These are phyloP conservation scores for Nerophis ophidion DNA, from an alignment of 2,113 vertebrate genomes.

Conservation along the genomic window DNA sequence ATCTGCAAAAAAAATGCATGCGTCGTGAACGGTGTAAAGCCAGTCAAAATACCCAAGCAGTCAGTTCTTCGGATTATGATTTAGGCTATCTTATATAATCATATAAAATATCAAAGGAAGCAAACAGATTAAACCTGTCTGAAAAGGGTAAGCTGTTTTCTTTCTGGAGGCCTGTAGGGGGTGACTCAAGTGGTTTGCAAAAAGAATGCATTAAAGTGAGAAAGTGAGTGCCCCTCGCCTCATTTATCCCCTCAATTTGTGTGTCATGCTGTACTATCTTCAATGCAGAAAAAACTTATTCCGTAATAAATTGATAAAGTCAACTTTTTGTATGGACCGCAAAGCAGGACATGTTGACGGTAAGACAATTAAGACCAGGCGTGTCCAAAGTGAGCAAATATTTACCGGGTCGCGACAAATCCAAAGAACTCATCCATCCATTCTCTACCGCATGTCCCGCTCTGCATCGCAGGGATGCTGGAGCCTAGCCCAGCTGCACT, in stretches of 20 bases:
- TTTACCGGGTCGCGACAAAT: too few relatives aligned
- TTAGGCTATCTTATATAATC: not conserved
- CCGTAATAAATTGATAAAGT: too few relatives aligned
- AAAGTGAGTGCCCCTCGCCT: not conserved
- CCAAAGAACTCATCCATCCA: too few relatives aligned
- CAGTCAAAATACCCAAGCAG: not conserved
- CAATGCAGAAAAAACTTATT: not conserved
- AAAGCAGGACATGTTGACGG: too few relatives aligned
- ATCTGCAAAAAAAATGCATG: conserved; percentile 12
- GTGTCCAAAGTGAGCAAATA: too few relatives aligned
- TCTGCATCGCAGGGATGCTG: too few relatives aligned
- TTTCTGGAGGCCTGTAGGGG: conserved; percentile 3
- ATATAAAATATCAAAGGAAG: not conserved
- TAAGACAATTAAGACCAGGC: too few relatives aligned
- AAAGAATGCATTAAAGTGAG: not conserved
- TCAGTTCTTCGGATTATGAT: not conserved
- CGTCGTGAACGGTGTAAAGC: conserved; percentile 13
- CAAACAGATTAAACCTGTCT: not conserved
- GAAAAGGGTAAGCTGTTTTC: not conserved
- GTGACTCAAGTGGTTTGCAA: not conserved
- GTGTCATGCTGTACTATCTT: not conserved
- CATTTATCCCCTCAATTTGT: not conserved
- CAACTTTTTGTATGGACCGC: too few relatives aligned
- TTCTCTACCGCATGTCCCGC: too few relatives aligned
- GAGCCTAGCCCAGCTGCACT: too few relatives aligned